Base-by-base conservation (phyloP, 2,888 invertebrate species). In the Odontocerum albicorne region DNA sequence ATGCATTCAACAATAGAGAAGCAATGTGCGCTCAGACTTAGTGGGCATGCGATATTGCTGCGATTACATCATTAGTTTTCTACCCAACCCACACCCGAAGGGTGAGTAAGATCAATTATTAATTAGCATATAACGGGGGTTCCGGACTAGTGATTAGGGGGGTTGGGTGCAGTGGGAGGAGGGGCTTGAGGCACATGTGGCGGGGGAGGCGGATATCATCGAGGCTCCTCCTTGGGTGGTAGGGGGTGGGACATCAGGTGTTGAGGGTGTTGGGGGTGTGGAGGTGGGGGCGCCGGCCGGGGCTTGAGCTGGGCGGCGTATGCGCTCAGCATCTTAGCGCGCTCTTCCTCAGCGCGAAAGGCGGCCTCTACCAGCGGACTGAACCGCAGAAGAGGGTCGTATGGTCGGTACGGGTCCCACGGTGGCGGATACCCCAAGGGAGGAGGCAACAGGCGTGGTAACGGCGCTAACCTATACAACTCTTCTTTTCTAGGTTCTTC, bases 331-430 rank as follows among this genome's bases (percentile, higher is more conserved):
- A 90, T 82, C 72, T 90, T 90, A 35, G 85, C 87, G 57, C 90
- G 83, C 69, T 90, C 87, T 65, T 90, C 90, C 67, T 90, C 89
- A 39, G 85, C 87, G 50, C 88, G 80, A 67, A 87, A 83, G 15
- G 88, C 88, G 10, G 86, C 88, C 64, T 90, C 89, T 75, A 91
- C 84, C 22, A 91, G 74, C 15, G 90, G 89, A 68, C 88, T 89
- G 70, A 88, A 90, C 50, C 89, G 82, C 70, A 86, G 74, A 61
- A 90, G 79, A 33, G 87, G 85, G 67, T 87, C 87, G 70, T 87
- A 89, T 21, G 82, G 77, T 47, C 86, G 81, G 74, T 87, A 88
- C 8, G 86, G 85, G 70, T 87, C 86, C 83, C 83, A 83, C 1
- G 81, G 79, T 40, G 83, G 77, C 43, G 80, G 79, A 63, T 84